These are phyloP conservation scores for Palythoa caribaeorum DNA, from an alignment of 92 coral and sea anemone genomes.

Conservation along the genomic window DNA sequence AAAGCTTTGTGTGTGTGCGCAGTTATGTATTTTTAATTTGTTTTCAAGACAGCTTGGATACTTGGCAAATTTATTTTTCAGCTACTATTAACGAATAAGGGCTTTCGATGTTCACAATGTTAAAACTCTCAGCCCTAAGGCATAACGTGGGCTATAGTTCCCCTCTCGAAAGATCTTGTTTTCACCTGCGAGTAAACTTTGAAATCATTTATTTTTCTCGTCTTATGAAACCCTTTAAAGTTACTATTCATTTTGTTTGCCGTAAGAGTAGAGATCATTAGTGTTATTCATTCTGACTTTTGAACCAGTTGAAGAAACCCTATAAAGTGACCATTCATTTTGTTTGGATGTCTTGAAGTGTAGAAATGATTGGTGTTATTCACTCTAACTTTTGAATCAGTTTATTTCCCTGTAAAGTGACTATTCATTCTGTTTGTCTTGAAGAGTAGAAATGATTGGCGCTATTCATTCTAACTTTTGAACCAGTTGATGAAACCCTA, in stretches of 20 bases:
- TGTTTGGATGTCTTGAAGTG: no score
- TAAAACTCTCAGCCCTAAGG: not conserved
- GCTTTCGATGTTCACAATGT: not conserved
- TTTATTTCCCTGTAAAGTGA: no score
- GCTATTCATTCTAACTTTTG: no score
- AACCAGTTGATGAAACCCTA: no score
- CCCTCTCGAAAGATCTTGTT: not conserved
- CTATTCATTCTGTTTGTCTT: no score
- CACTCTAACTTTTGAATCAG: no score
- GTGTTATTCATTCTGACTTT: not conserved
- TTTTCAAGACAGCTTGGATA: slow-evolving; percentile 25
- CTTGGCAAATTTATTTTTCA: not conserved
- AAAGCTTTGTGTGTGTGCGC: slow-evolving; percentile 65
- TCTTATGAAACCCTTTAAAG: no score
- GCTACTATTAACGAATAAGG: slow-evolving; percentile 8
- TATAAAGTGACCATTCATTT: not conserved
- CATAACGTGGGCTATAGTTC: not conserved
- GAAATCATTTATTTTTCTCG: no score
- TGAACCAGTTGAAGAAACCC: not conserved
- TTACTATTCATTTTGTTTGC: no score
- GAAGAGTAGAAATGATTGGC: no score
- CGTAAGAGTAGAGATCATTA: not conserved
- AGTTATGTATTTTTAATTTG: slow-evolving; percentile 10
- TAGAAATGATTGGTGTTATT: no score
- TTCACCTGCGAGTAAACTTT: no score